Conservation (phyloP, 1,140 invertebrate genomes). For the Sycobia sp. region DNA sequence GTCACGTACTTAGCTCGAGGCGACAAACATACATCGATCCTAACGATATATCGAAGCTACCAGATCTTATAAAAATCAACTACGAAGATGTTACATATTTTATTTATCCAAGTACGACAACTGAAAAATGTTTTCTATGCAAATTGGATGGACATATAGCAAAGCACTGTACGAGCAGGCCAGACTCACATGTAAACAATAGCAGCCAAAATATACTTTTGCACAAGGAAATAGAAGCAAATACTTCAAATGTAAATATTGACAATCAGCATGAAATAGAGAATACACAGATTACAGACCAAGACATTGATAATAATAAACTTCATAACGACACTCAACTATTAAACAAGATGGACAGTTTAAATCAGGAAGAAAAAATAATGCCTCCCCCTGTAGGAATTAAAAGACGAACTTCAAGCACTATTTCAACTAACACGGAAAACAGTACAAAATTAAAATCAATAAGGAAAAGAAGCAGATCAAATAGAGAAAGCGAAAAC, state of each 20-base stretch:
- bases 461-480: background rate
- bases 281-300: no score
- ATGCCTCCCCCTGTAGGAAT: background rate
- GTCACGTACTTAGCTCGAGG: background rate
- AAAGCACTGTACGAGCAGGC: background rate
- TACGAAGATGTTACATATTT: background rate
- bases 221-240: background rate
- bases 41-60: background rate
- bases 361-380: background rate
- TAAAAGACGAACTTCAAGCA: background rate
- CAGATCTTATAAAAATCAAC: background rate
- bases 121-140: background rate
- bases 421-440: background rate
- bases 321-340: background rate
- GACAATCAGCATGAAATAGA: background rate
- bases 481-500: background rate
- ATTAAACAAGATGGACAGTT: background rate
- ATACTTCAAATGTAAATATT: background rate
- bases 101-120: background rate
- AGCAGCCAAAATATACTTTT: background rate
- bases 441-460: background rate
- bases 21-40: background rate
- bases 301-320: no score
- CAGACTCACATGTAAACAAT: background rate
- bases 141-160: background rate